Base-by-base conservation (phyloP, 2,113 vertebrate genomes). In the Trogon melanurus region DNA sequence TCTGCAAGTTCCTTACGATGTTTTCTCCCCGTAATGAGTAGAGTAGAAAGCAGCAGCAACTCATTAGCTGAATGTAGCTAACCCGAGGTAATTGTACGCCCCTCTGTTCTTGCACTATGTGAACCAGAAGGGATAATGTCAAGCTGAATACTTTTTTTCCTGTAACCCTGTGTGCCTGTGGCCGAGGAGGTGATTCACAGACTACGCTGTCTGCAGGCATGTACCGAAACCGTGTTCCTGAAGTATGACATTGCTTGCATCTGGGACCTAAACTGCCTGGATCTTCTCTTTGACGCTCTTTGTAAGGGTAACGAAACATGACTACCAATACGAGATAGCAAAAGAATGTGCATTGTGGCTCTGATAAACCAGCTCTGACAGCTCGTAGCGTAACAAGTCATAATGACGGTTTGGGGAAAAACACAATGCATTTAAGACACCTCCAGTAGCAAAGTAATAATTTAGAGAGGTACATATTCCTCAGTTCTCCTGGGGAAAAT, bases 301-400 rank as follows among this genome's bases (percentile, higher is more conserved):
- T 73, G 29, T 3, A 9, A 84, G 27, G 83, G 51, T 44, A 88
- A 88, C 19, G 29, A 88, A 80, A 96, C 64, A 30, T 5, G 26
- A 91, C 60, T 74, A 80, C 38, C 69, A 45, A 18, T 13, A 64
- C 0, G 11, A 90, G 85, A 93, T 41, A 88, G 69, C 27, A 81
- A 56, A 85, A 78, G 75, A 96, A 93, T 5, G 75, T 25, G 36
- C 16, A 48, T 54, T 13, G 11, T 0, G 6, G 58, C 61, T 93
- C 74, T 89, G 79, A 92, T 64, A 95, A 95, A 91, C 38, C 53
- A 51, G 54, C 79, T 88, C 47, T 95, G 92, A 80, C 93, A 94
- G 88, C 74, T 93, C 0, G 1, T 74, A 86, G 45, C 6, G 1
- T 36, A 83, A 56, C 32, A 90, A 70, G 54, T 80, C 38, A 30